Percentiles rank a stretch among this genome's conserved stretches.
Conservation (phyloP, 2,888 invertebrate genomes). For the Tachystola acroxantha region DNA sequence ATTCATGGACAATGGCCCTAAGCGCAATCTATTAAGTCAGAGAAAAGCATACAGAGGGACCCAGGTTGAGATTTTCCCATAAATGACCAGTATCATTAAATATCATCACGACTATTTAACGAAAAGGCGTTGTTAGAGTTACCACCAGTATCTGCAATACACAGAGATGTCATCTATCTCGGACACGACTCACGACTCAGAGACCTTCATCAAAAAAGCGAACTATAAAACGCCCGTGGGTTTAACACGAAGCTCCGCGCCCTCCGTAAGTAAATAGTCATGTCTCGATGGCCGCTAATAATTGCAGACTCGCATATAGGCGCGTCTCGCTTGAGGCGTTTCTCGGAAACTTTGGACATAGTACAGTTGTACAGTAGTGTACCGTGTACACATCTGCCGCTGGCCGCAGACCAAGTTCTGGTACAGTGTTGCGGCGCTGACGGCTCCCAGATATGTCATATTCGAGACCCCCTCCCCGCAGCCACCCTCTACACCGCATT, state of each 20-base stretch:
- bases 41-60: no score
- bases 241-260: slow-evolving; percentile 32
- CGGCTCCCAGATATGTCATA: slow-evolving; percentile 73
- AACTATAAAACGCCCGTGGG: slow-evolving; percentile 38
- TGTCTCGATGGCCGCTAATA: slow-evolving; percentile 68
- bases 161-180: neutral
- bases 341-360: slow-evolving; percentile 56
- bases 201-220: slow-evolving; percentile 15
- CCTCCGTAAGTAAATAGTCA: slow-evolving; percentile 68
- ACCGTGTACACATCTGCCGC: slow-evolving; percentile 53
- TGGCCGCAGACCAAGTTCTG: slow-evolving; percentile 71
- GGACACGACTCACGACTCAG: slow-evolving; percentile 5
- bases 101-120: no score
- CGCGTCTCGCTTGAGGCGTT: slow-evolving; percentile 54
- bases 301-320: slow-evolving; percentile 47
- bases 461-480: slow-evolving; percentile 40
- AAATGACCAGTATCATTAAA: no score
- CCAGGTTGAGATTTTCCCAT: no score
- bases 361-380: slow-evolving; percentile 13
- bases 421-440: slow-evolving; percentile 62
- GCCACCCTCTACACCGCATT: slow-evolving; percentile 26
- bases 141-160: no score
- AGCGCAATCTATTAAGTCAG: no score
- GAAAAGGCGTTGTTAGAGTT: no score
- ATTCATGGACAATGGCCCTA: no score